Evolutionary conservation across 2,113 vertebrate species (phyloP).

Genomic region (Vireo altiloquus): DNA sequence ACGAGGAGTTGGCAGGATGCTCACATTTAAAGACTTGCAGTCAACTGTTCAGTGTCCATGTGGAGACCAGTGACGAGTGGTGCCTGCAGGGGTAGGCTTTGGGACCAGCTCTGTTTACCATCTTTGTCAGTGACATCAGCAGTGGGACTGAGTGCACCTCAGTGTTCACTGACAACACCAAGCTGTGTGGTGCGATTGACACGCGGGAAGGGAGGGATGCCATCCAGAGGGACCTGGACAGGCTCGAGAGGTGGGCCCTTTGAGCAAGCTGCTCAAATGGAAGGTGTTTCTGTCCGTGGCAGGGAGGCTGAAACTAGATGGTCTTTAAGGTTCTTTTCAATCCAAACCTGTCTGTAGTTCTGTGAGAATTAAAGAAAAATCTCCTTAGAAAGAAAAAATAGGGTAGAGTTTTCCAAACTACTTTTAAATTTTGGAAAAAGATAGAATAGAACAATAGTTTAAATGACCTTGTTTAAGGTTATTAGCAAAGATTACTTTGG

Average conservation of each 20-base stretch:
- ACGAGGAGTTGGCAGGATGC: background rate
- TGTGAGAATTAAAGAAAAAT: background rate
- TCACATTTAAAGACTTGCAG: too few species aligned
- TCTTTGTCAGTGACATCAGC: background rate
- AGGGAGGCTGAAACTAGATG: background rate
- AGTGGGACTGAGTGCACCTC: background rate
- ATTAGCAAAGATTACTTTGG: background rate
- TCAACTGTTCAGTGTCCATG: background rate
- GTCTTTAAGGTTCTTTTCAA: background rate
- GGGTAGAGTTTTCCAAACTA: background rate
- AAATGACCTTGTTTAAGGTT: background rate
- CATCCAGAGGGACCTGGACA: background rate
- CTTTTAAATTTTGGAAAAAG: background rate
- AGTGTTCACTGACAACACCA: background rate
- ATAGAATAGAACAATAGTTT: background rate
- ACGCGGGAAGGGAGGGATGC: background rate
- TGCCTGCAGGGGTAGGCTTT: background rate
- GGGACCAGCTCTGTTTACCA: background rate
- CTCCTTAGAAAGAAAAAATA: background rate
- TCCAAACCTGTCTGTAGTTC: background rate
- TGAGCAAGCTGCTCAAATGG: background rate
- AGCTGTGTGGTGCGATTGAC: accelerated
- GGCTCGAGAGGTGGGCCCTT: too few species aligned
- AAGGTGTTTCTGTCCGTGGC: background rate
- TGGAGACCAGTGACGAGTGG: accelerated